phyloP scores from a whole-genome alignment of 2,113 vertebrate species.

The Proterorhinus semilunaris region DNA sequence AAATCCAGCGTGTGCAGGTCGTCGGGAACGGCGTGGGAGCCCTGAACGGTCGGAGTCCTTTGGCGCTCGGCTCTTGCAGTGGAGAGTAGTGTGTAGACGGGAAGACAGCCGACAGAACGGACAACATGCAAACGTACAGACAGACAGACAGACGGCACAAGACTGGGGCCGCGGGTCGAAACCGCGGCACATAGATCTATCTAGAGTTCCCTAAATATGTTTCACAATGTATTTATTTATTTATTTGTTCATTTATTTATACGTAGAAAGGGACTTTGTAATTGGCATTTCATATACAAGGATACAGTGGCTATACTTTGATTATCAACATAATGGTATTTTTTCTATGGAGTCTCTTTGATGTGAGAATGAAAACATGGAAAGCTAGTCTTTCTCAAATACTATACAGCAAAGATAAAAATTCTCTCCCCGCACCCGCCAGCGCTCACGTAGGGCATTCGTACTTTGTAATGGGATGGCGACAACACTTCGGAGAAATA shows the following conservation, averaged over 20 bases:
- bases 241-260: constrained; percentile 50
- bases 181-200: constrained; percentile 65
- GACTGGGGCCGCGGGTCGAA: constrained; percentile 55
- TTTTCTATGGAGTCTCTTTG: constrained; percentile 54
- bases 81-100: constrained; percentile 60
- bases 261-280: constrained; percentile 63
- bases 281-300: constrained; percentile 68
- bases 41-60: background rate
- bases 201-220: constrained; percentile 72
- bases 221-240: constrained; percentile 63
- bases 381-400: constrained; percentile 49
- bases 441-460: constrained; percentile 30
- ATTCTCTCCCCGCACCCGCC: constrained; percentile 32
- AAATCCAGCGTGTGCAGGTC: background rate
- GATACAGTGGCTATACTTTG: constrained; percentile 69
- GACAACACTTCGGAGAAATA: constrained; percentile 35
- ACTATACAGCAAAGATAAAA: constrained; percentile 64
- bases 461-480: constrained; percentile 28
- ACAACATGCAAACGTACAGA: constrained; percentile 53
- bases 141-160: constrained; percentile 63
- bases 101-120: constrained; percentile 56
- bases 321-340: constrained; percentile 61
- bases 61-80: constrained; percentile 56
- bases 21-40: background rate
- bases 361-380: constrained; percentile 45